These are phyloP conservation scores for Capreolus pygargus DNA, from an alignment of 2,113 vertebrate genomes.

Conservation along the genomic window DNA sequence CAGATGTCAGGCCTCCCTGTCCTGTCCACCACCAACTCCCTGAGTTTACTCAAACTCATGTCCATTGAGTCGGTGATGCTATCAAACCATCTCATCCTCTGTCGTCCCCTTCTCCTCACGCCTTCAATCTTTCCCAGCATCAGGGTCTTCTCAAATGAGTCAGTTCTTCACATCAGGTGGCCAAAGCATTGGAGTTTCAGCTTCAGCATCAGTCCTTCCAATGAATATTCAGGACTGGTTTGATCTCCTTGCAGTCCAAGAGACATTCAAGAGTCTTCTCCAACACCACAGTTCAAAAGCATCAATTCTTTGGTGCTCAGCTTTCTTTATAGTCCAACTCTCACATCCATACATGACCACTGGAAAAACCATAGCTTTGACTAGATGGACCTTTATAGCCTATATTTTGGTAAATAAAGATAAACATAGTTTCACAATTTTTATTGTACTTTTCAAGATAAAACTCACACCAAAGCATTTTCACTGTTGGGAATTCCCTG, in stretches of 20 bases:
- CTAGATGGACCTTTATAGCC: not conserved
- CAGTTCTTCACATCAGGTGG: not conserved
- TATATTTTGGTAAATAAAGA: not conserved
- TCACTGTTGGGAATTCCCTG: not conserved
- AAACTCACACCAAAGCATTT: not conserved
- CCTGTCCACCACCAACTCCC: too few species aligned
- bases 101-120: not conserved
- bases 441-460: not conserved
- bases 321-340: not conserved
- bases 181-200: not conserved
- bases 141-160: not conserved
- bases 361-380: not conserved
- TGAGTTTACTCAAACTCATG: not conserved
- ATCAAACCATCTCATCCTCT: not conserved
- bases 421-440: not conserved
- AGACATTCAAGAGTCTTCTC: not conserved
- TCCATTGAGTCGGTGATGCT: not conserved
- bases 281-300: not conserved
- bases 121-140: not conserved
- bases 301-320: not conserved
- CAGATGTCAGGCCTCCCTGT: not conserved
- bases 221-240: not conserved
- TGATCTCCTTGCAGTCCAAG: not conserved
- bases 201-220: not conserved
- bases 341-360: not conserved